Evolutionary conservation across 2,888 invertebrate genomes (phyloP).

Genomic region (Phyto melanocephala): DNA sequence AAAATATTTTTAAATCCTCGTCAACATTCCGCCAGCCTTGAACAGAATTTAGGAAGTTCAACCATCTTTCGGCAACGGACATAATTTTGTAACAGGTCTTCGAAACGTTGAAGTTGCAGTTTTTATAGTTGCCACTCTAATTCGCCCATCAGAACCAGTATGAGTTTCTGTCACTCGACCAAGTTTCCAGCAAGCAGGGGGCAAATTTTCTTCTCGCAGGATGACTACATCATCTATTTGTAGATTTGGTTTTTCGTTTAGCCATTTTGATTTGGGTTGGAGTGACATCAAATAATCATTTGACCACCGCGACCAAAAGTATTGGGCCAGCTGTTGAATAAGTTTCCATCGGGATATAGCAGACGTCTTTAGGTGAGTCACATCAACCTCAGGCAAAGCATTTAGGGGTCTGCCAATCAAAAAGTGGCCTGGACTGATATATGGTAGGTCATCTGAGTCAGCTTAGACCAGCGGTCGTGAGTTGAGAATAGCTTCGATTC

Average conservation of each 20-base stretch:
- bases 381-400: too few species aligned
- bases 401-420: too few species aligned
- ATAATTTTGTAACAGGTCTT: conserved; percentile 11
- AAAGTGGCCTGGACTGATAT: too few species aligned
- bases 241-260: neutral
- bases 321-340: too few species aligned
- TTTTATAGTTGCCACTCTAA: conserved; percentile 28
- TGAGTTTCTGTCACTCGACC: conserved; percentile 25
- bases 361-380: too few species aligned
- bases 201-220: conserved; percentile 12
- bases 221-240: conserved; percentile 4
- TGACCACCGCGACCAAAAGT: too few species aligned
- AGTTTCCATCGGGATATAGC: too few species aligned
- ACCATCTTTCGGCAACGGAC: conserved; percentile 8
- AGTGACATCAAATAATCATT: neutral
- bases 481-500: conserved; percentile 27
- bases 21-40: conserved; percentile 45
- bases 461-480: too few species aligned
- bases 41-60: conserved; percentile 16
- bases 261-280: conserved; percentile 19
- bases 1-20: neutral
- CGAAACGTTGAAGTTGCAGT: neutral
- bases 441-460: too few species aligned
- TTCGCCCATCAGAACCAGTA: conserved; percentile 29
- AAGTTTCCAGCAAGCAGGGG: conserved; percentile 19